Base-by-base conservation (phyloP, 2,888 invertebrate genomes). In the Spilarctia lutea region DNA sequence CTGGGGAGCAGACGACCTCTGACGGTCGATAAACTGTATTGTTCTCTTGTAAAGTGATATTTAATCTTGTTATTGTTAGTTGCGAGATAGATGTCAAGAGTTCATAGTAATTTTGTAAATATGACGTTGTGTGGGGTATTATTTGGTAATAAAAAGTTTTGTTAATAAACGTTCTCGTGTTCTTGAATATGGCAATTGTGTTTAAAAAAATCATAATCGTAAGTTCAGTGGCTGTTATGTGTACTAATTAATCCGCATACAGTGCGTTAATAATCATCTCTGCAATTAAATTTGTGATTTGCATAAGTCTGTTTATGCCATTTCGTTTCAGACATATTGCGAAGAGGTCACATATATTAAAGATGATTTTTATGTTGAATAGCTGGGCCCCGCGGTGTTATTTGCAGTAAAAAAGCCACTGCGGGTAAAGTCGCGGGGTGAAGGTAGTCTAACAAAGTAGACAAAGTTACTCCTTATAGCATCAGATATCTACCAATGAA, bases 1-100 rank as follows among this genome's bases (percentile, higher is more conserved):
- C 84, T 83, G 78, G 42, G 52, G 27, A 71, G 68, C 60, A 60
- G 68, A 42, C 74, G 79, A 80, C 79, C 79, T 74, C 35, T 75
- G 79, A 72, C 76, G 67, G 68, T 1, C 70, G 74, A 81, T 80
- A 76, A 73, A 67, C 13, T 0, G 65, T 48, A 60, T 70, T 65
- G 71, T 71, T 71, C 71, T 48, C 33, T 35, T 65, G 65, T n/a
- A 30, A 71, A 71, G 65, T 65, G 33, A 52, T 42, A 30, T 45
- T 71, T 72, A 65, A 67, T 30, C 16, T 52, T 48, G 48, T 71
- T 65, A 71, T 71, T 71, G 30, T 71, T 65, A 0, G 24, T 24
- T 24, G 13, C 3, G 56, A 8, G 35, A 56, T 71, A 3, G 13
- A 33, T 71, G 30, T 71, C 48, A 68, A 1, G 68, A 52, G 20